These are phyloP conservation scores for Thunnus maccoyii DNA, from an alignment of 2,113 vertebrate species.

Conservation along the genomic window DNA sequence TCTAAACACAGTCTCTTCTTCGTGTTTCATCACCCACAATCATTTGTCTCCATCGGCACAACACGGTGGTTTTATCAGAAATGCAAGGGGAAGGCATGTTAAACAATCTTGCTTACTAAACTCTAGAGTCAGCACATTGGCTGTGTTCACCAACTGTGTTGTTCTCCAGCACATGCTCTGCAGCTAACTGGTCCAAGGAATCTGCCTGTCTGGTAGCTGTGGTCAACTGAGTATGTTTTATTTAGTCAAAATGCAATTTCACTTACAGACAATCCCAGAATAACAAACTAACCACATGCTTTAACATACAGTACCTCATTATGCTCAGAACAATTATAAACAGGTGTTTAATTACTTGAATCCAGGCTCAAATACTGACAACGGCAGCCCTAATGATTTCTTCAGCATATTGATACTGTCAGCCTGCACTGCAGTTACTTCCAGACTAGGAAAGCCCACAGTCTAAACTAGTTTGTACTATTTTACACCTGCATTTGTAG, in stretches of 20 bases:
- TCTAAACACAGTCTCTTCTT: conserved; percentile 51
- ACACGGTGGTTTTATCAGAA: conserved; percentile 31
- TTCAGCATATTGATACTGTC: background rate
- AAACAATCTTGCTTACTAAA: conserved; percentile 42
- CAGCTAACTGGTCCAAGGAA: conserved; percentile 19
- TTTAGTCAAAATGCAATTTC: background rate
- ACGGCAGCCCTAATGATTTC: too few relatives aligned
- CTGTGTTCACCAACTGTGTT: conserved; percentile 9
- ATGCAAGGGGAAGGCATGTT: conserved; percentile 19
- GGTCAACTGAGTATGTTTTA: background rate
- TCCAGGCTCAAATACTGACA: background rate
- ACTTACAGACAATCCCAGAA: conserved; percentile 4
- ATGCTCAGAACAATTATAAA: background rate
- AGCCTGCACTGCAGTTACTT: background rate
- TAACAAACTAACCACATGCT: background rate
- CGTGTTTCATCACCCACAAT: conserved; percentile 35
- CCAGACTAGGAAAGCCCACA: background rate
- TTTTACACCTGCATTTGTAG: background rate
- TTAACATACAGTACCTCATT: background rate
- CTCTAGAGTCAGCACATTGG: conserved; percentile 13
- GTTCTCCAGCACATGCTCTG: conserved; percentile 25
- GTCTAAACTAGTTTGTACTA: background rate
- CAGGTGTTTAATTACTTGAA: background rate
- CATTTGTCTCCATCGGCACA: conserved; percentile 52
- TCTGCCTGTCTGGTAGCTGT: conserved; percentile 7